Evolutionary conservation across 2,113 vertebrate species (phyloP).

Genomic region (Plectropomus leopardus): DNA sequence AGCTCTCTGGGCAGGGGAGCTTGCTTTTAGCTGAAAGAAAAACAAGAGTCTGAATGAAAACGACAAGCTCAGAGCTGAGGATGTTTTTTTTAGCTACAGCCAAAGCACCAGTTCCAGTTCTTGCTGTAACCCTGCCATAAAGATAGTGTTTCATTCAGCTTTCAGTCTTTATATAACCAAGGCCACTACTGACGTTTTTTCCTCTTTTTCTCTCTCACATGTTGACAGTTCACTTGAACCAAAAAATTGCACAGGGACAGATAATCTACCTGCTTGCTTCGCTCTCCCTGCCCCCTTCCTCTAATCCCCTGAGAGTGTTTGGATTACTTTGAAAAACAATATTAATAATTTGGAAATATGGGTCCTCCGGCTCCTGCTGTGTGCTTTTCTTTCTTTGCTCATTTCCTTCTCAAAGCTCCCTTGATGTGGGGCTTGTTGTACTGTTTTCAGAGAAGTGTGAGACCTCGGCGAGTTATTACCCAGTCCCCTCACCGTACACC

Average conservation of each 20-base stretch:
- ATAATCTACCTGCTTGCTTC: slow-evolving; percentile 74
- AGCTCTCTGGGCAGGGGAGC: slow-evolving; percentile 75
- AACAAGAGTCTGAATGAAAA: slow-evolving; percentile 83
- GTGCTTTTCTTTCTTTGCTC: slow-evolving; percentile 77
- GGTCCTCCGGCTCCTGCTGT: slow-evolving; percentile 73
- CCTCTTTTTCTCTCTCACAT: slow-evolving; percentile 49
- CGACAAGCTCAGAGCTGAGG: slow-evolving; percentile 79
- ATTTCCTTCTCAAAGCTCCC: slow-evolving; percentile 82
- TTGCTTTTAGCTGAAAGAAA: slow-evolving; percentile 82
- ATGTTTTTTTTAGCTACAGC: slow-evolving; percentile 81
- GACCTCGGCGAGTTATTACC: slow-evolving; percentile 71
- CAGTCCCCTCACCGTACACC: slow-evolving; percentile 51
- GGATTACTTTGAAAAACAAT: slow-evolving; percentile 81
- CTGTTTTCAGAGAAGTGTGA: slow-evolving; percentile 75
- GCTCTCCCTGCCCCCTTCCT: slow-evolving; percentile 40
- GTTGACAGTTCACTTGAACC: slow-evolving; percentile 66
- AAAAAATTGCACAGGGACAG: slow-evolving; percentile 62
- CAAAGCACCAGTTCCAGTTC: slow-evolving; percentile 78
- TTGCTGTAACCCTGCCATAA: slow-evolving; percentile 73
- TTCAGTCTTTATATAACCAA: slow-evolving; percentile 74
- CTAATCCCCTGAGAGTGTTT: slow-evolving; percentile 73
- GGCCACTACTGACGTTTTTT: slow-evolving; percentile 60
- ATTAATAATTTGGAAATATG: slow-evolving; percentile 81
- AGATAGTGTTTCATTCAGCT: slow-evolving; percentile 80
- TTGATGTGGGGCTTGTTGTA: slow-evolving; percentile 80